A percentile compares a stretch with the other conserved stretches of the same genome.
Evolutionary conservation across 2,888 invertebrate species (phyloP).

Genomic region (Glomeris marginata): DNA sequence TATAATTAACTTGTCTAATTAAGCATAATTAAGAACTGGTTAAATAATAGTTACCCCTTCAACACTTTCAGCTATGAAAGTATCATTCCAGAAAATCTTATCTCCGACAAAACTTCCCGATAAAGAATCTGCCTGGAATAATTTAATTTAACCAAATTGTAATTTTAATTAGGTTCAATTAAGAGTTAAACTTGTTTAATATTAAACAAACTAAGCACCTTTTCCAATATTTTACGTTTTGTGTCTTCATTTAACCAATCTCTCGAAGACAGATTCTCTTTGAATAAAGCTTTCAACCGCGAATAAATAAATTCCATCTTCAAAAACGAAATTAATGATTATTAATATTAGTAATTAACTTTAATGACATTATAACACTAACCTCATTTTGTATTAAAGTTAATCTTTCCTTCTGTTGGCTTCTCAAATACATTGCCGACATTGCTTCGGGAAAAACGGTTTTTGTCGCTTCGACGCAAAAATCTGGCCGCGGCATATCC

Average conservation of each 20-base stretch:
- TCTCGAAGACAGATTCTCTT: neutral
- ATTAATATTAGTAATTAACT: constrained; percentile 2
- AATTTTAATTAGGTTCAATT: too few relatives aligned
- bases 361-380: constrained; percentile 10
- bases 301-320: neutral
- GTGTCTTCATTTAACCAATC: constrained; percentile 18
- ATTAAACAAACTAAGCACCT: too few relatives aligned
- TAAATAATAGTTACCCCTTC: neutral
- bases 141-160: too few relatives aligned
- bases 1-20: too few relatives aligned
- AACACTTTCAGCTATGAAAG: constrained; percentile 17
- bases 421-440: constrained; percentile 35
- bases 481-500: constrained; percentile 18
- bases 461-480: constrained; percentile 23
- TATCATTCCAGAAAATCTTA: constrained; percentile 19
- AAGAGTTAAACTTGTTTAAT: too few relatives aligned
- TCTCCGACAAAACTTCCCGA: constrained; percentile 19
- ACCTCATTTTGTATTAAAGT: constrained; percentile 32
- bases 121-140: constrained; percentile 27
- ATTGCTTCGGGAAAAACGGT: constrained; percentile 25
- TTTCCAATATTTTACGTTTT: constrained; percentile 31
- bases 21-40: too few relatives aligned
- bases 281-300: neutral
- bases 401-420: constrained; percentile 31
- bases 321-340: neutral